Percentiles rank a stretch among this genome's conserved stretches.
Evolutionary conservation across 1,140 invertebrate genomes (phyloP).

Genomic region (Lordiphosa clarofinis): DNA sequence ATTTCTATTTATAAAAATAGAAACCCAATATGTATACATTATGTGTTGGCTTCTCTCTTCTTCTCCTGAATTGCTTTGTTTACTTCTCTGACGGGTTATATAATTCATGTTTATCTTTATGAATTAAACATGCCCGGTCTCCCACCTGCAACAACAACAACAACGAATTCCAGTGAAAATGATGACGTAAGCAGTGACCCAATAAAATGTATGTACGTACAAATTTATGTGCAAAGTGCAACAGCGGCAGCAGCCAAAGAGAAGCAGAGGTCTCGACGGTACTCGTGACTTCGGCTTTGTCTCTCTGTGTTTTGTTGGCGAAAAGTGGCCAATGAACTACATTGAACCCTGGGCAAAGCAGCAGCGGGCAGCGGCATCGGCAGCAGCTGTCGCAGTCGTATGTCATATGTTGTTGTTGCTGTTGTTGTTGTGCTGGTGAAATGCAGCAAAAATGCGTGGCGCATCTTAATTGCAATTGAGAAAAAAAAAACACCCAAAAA

Average conservation of each 20-base stretch:
- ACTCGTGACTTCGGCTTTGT: slow-evolving; percentile 56
- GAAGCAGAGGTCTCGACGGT: slow-evolving; percentile 31
- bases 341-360: slow-evolving; percentile 46
- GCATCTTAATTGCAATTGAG: slow-evolving; percentile 14
- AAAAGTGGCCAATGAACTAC: slow-evolving; percentile 61
- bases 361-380: too few relatives aligned
- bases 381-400: slow-evolving; percentile 9
- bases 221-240: slow-evolving; percentile 9
- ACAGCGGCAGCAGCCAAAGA: neutral
- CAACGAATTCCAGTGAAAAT: slow-evolving; percentile 48
- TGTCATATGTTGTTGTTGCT: slow-evolving; percentile 25
- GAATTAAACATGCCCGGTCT: slow-evolving; percentile 29
- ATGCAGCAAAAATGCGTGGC: slow-evolving; percentile 27
- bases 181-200: slow-evolving; percentile 58
- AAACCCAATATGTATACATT: too few relatives aligned
- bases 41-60: too few relatives aligned
- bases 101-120: slow-evolving; percentile 36
- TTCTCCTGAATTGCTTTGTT: neutral
- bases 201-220: slow-evolving; percentile 39
- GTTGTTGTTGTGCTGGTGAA: slow-evolving; percentile 13
- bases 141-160: slow-evolving; percentile 18
- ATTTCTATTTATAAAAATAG: too few relatives aligned
- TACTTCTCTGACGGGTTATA: slow-evolving; percentile 19
- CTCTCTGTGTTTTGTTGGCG: slow-evolving; percentile 34
- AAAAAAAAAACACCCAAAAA: too few relatives aligned